Evolutionary conservation across 2,113 vertebrate species (phyloP), one percentile per base, ranked within the genome.

Genomic region (Polypterus senegalus): DNA sequence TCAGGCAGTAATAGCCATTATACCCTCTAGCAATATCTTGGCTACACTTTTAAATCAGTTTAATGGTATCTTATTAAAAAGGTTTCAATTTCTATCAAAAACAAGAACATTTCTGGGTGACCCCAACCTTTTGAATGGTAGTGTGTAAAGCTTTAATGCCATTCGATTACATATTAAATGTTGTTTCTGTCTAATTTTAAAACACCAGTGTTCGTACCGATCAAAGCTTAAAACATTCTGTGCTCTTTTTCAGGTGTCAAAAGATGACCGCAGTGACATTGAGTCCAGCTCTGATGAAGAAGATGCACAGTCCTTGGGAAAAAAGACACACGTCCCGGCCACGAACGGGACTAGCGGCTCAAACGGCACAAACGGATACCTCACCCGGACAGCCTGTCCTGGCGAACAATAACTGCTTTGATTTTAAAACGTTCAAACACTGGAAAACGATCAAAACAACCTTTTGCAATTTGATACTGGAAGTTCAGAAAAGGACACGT

Each of bases 201-300:
- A 27, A 27, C 52, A 54, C 8, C 8, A 54, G 52, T 46, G 6
- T 66, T 67, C 62, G 57, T 49, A 46, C 62, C 27, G 27, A 57
- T 2, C 70, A 52, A 57, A 53, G 58, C 49, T 9, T 10, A 63
- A 27, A 49, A 56, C 63, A 11, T 67, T 74, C 67, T 66, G 49
- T 49, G 65, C 57, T 63, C 5, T 74, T 65, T 46, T 65, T 0
- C 78, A 99, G 96, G 92, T 94, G 70, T 86, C 91, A 67, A 97
- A 94, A 77, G 94, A 99, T 68, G 85, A 92, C 71, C 86, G 91
- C 70, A 98, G 96, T 61, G 96, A 99, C 67, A 84, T 97, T 9
- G 96, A 99, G 78, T 94, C 91, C 62, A 96, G 94, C 81, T 97
- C 93, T 58, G 96, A 99, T 47, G 96, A 99, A 71, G 96, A 97